Evolutionary conservation across 2,888 invertebrate genomes (phyloP).

Genomic region (Napeogenes inachia): DNA sequence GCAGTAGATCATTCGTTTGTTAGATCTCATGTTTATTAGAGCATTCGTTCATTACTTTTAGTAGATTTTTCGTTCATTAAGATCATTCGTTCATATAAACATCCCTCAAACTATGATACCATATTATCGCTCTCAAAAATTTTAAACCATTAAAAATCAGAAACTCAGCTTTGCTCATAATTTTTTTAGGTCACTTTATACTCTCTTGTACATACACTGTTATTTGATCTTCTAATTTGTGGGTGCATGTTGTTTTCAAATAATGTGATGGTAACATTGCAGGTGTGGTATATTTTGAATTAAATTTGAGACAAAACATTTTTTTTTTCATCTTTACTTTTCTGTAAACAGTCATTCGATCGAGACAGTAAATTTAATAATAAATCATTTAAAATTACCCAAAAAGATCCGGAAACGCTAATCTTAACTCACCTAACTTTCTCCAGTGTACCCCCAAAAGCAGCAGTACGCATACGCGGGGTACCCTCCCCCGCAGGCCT

Average conservation of each 20-base stretch:
- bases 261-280: not conserved
- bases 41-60: not conserved
- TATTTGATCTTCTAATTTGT: conserved; percentile 15
- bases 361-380: not conserved
- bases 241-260: conserved; percentile 25
- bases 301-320: not conserved
- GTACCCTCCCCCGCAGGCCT: conserved; percentile 88
- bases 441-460: conserved; percentile 93
- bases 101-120: not conserved
- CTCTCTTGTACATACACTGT: conserved; percentile 26
- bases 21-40: conserved; percentile 7
- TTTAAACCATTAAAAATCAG: not conserved
- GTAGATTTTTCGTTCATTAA: too few species aligned
- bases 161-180: not conserved
- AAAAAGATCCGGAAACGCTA: not conserved
- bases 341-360: too few species aligned
- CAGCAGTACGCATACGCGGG: conserved; percentile 95
- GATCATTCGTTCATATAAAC: conserved; percentile 8
- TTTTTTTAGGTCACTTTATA: not conserved
- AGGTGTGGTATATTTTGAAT: conserved; percentile 3
- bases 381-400: not conserved
- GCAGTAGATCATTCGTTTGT: not conserved
- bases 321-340: too few species aligned
- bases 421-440: not conserved
- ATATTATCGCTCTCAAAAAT: not conserved